phyloP scores from a whole-genome alignment of 2,113 vertebrate species.

The Pteropus alecto region DNA sequence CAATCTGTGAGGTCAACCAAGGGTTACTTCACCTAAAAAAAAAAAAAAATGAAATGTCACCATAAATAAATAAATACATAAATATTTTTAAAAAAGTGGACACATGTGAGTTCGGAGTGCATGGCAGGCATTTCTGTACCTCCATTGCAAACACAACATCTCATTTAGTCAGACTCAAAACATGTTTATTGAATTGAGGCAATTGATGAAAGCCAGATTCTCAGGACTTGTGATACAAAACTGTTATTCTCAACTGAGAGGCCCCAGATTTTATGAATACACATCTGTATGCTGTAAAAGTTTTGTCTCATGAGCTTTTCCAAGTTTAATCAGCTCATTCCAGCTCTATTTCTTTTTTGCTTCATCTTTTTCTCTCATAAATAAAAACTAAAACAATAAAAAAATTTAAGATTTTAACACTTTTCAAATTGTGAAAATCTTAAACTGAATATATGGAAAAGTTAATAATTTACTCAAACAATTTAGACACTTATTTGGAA shows the following conservation, averaged over 20 bases:
- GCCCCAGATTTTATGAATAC: not conserved
- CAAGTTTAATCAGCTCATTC: not conserved
- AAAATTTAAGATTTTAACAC: not conserved
- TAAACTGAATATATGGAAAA: not conserved
- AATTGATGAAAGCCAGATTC: not conserved
- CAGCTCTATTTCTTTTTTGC: not conserved
- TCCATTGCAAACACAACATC: not conserved
- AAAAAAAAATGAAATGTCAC: too few relatives aligned
- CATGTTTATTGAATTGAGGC: not conserved
- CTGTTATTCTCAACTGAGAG: not conserved
- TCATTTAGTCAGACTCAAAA: not conserved
- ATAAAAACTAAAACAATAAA: not conserved
- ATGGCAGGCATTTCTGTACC: not conserved
- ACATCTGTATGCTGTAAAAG: not conserved
- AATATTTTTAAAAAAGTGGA: not conserved
- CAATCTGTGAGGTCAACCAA: too few relatives aligned
- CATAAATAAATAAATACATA: too few relatives aligned
- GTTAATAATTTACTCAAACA: not conserved
- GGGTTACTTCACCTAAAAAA: too few relatives aligned
- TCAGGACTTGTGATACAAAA: not conserved
- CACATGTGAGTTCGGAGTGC: not conserved
- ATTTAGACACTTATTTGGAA: not conserved
- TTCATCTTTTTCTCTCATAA: not conserved
- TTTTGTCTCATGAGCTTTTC: not conserved
- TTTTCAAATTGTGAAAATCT: not conserved